Conservation (phyloP, 2,113 vertebrate species). For the Scomber scombrus region DNA sequence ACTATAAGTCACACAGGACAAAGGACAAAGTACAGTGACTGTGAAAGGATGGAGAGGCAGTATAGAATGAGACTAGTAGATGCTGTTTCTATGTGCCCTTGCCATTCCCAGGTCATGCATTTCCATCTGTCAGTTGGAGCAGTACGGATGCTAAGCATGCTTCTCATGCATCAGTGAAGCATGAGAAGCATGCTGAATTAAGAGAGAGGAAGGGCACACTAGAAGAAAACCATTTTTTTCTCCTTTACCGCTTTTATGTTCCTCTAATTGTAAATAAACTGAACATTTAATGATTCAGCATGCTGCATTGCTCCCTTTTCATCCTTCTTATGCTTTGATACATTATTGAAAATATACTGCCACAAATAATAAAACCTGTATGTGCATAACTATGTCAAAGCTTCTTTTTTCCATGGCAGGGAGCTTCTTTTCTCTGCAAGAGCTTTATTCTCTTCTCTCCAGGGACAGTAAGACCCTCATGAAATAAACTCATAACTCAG, state of each 20-base stretch:
- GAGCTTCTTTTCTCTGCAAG: conserved; percentile 1
- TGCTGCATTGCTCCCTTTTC: no score
- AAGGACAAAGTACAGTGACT: neutral
- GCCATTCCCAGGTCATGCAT: conserved; percentile 34
- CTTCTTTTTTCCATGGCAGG: neutral
- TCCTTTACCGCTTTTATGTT: neutral
- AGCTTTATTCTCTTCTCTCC: conserved; percentile 15
- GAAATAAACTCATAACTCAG: conserved; percentile 32
- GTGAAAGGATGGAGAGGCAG: neutral
- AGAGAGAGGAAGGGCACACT: conserved; percentile 6
- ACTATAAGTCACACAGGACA: no score
- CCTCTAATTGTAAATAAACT: neutral
- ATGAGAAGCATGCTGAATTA: neutral
- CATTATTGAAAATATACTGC: neutral
- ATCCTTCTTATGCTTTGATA: neutral
- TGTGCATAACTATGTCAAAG: conserved; percentile 1
- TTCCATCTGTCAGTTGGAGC: conserved; percentile 39
- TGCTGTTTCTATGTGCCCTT: conserved; percentile 26
- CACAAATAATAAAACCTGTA: conserved; percentile 14
- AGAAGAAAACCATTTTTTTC: neutral
- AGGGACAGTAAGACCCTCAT: conserved; percentile 16
- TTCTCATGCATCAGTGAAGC: conserved; percentile 31
- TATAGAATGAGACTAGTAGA: neutral
- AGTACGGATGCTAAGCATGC: conserved; percentile 7
- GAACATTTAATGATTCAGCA: neutral